Evolutionary conservation across 2,888 invertebrate genomes (phyloP), one percentile per base, ranked within the genome.

Genomic region (Megastigmus dorsalis): DNA sequence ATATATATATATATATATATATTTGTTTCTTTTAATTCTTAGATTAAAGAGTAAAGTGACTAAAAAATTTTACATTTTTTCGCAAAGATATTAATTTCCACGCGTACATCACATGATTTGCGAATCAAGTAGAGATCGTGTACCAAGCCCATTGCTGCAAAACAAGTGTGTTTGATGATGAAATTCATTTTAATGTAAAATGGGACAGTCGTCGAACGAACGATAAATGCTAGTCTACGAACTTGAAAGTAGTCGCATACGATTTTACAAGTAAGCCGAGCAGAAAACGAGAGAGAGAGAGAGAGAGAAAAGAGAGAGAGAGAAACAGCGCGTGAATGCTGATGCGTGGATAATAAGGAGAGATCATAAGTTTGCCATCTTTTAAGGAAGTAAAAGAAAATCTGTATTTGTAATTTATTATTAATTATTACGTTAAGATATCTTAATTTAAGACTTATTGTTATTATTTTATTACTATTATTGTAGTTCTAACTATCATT

Each of bases 191-290:
- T 48, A 55, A 67, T 62, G n/a, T n/a, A n/a, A 26, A 20, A 15
- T 18, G 68, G 50, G 30, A 62, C 23, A 68, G 50, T 73, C 63
- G 52, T 68, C 20, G 48, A 74, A 59, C 15, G 57, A 75, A 66
- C 60, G 66, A 66, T 70, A 55, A 60, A 66, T 75, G 60, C 74
- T 75, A 75, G 75, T 75, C 70, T 60, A 55, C 59, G 38, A 69
- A 69, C 52, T 60, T 62, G 55, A 10, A 57, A 41, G 36, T 65
- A 52, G 70, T 70, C 59, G 59, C 55, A 67, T 68, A 48, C 26
- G 26, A 62, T 74, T 59, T 55, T 33, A n/a, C n/a, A n/a, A n/a
- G n/a, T n/a, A n/a, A n/a, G n/a, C n/a, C n/a, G n/a, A n/a, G n/a
- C n/a, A n/a, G n/a, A n/a, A n/a, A n/a, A n/a, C n/a, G n/a, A n/a